Conservation (phyloP, 2,888 invertebrate species). For the Leucophora obtusa region DNA sequence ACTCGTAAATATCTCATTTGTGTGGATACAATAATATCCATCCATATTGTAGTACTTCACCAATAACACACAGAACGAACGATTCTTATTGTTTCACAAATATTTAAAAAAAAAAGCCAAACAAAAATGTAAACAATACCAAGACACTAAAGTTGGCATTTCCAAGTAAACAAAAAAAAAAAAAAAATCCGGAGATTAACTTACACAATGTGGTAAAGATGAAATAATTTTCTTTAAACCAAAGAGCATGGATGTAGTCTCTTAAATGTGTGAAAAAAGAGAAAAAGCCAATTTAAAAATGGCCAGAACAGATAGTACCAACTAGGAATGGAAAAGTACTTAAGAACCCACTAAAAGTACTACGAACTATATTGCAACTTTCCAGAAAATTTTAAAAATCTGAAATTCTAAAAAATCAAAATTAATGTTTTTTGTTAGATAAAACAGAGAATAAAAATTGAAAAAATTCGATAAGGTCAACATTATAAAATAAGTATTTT, state of each 20-base stretch:
- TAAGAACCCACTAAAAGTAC: not conserved
- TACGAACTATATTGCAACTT: too few species aligned
- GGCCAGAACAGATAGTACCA: not conserved
- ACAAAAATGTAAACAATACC: slow-evolving; percentile 34
- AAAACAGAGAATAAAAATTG: too few species aligned
- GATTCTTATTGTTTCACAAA: slow-evolving; percentile 36
- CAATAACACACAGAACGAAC: slow-evolving; percentile 25
- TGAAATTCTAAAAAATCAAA: too few species aligned
- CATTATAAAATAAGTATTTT: too few species aligned
- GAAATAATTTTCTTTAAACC: not conserved
- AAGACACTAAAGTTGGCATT: slow-evolving; percentile 41
- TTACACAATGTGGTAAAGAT: slow-evolving; percentile 38
- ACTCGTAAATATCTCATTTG: slow-evolving; percentile 39
- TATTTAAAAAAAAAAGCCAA: not conserved
- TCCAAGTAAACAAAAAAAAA: slow-evolving; percentile 56
- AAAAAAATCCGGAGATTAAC: slow-evolving; percentile 48
- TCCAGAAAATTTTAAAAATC: too few species aligned
- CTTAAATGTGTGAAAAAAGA: not conserved
- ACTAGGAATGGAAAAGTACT: too few species aligned
- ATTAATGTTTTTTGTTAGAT: too few species aligned
- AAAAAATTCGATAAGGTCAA: too few species aligned
- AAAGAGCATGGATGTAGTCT: not conserved
- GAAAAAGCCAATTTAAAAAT: not conserved
- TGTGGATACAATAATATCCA: slow-evolving; percentile 38
- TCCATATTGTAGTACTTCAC: slow-evolving; percentile 26